phyloP scores from a whole-genome alignment of 2,888 invertebrate species.

The Diarsia brunnea region DNA sequence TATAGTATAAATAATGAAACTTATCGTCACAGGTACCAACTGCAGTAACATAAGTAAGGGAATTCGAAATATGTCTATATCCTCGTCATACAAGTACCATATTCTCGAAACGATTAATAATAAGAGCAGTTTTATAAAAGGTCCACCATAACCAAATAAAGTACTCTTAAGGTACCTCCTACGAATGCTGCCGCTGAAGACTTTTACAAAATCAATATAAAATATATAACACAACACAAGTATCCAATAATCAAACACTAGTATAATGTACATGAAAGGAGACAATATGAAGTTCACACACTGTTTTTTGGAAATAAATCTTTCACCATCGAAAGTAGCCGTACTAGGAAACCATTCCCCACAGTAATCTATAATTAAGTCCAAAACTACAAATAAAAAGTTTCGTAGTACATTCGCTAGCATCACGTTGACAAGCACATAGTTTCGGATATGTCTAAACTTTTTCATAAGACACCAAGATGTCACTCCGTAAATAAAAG shows the following conservation, averaged over 20 bases:
- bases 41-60: background rate
- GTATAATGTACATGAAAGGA: background rate
- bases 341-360: background rate
- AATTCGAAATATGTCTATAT: conserved; percentile 4
- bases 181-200: conserved; percentile 14
- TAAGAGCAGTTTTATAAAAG: background rate
- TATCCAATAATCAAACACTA: conserved; percentile 12
- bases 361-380: background rate
- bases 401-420: conserved; percentile 11
- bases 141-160: conserved; percentile 15
- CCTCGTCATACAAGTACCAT: background rate
- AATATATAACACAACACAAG: conserved; percentile 30
- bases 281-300: background rate
- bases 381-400: background rate
- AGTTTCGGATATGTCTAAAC: conserved; percentile 16
- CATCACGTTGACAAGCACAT: conserved; percentile 14
- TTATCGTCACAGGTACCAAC: background rate
- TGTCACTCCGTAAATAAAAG: conserved; percentile 5
- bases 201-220: conserved; percentile 31
- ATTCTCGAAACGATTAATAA: background rate
- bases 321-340: background rate
- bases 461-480: conserved; percentile 14
- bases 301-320: background rate
- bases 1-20: conserved; percentile 8
- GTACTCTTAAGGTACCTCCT: conserved; percentile 25